These are phyloP conservation scores for Meteorus colon DNA, from an alignment of 2,888 invertebrate species.

Conservation along the genomic window DNA sequence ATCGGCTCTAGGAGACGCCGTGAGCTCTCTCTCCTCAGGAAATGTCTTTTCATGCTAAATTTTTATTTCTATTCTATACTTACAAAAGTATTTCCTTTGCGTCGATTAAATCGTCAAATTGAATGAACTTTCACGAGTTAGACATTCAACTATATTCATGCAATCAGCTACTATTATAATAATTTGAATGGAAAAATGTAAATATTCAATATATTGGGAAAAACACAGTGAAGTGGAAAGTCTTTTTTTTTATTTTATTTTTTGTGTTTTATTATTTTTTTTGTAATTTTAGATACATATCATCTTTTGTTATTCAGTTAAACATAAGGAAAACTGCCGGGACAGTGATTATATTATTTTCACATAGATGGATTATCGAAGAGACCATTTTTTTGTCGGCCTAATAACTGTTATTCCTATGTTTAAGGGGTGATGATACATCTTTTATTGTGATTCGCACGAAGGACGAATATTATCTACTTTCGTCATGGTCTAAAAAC, in stretches of 20 bases:
- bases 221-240: background rate
- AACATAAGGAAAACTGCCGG: background rate
- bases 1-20: background rate
- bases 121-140: background rate
- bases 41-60: slow-evolving; percentile 2
- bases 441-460: too few species aligned
- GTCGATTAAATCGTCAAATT: too few species aligned
- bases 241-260: slow-evolving; percentile 5
- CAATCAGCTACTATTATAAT: slow-evolving; percentile 22
- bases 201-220: background rate
- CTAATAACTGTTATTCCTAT: too few species aligned
- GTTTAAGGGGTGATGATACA: too few species aligned
- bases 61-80: background rate
- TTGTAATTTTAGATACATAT: background rate
- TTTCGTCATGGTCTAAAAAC: background rate
- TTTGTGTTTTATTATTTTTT: slow-evolving; percentile 9
- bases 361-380: background rate
- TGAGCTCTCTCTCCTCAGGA: background rate
- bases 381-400: too few species aligned
- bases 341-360: background rate
- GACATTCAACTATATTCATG: slow-evolving; percentile 2
- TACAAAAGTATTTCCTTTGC: too few species aligned
- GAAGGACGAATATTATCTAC: too few species aligned
- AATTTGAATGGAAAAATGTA: background rate
- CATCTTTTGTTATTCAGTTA: background rate